Conservation (phyloP, 2,888 invertebrate species). For the Stenolophus ochropezus region DNA sequence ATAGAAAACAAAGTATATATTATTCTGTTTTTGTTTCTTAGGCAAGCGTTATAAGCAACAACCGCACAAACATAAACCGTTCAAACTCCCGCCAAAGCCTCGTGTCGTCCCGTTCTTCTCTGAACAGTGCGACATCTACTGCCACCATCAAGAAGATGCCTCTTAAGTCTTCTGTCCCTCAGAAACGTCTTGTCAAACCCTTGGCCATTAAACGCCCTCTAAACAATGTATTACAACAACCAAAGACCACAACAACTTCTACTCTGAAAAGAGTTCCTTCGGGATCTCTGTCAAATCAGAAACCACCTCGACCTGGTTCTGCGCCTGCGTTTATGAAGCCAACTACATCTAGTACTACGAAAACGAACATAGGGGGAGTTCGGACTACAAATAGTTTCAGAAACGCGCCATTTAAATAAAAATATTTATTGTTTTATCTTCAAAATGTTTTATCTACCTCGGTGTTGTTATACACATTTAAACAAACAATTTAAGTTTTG, state of each 20-base stretch:
- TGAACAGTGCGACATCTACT: constrained; percentile 86
- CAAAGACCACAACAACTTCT: constrained; percentile 65
- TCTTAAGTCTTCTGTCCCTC: constrained; percentile 64
- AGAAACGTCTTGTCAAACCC: constrained; percentile 51
- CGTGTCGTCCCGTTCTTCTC: constrained; percentile 87
- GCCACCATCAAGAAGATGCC: constrained; percentile 86
- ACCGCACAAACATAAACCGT: constrained; percentile 79
- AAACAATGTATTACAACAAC: constrained; percentile 68
- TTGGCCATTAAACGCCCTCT: constrained; percentile 70
- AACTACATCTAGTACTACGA: constrained; percentile 88
- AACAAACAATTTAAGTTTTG: no score
- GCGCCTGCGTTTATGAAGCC: constrained; percentile 89
- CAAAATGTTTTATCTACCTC: no score
- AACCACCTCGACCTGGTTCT: constrained; percentile 70
- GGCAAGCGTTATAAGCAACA: constrained; percentile 61
- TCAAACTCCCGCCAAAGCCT: constrained; percentile 87
- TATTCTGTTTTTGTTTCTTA: constrained; percentile 42
- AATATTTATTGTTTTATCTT: no score
- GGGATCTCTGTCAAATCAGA: constrained; percentile 64
- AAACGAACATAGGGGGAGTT: constrained; percentile 73
- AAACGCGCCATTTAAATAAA: constrained; percentile 46
- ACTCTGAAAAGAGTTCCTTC: constrained; percentile 71
- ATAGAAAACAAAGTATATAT: no score
- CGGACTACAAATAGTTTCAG: constrained; percentile 17
- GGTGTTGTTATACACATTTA: no score